Percentiles rank a stretch among this genome's conserved stretches.
Evolutionary conservation across 2,113 vertebrate species (phyloP).

Genomic region (Probosciger aterrimus): DNA sequence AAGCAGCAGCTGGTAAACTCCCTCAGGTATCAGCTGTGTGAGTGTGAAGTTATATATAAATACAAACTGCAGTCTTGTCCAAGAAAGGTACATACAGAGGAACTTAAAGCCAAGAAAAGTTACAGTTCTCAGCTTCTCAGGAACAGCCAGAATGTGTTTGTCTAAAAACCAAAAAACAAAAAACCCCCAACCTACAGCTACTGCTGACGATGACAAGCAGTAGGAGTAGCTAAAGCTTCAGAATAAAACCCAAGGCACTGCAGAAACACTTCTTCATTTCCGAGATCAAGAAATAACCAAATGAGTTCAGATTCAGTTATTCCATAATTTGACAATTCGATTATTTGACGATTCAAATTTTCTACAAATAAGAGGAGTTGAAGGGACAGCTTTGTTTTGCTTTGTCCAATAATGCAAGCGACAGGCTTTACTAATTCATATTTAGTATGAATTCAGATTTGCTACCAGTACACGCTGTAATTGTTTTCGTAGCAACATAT

Average conservation of each 20-base stretch:
- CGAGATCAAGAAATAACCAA: neutral
- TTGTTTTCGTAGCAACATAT: neutral
- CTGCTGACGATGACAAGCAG: neutral
- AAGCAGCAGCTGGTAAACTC: neutral
- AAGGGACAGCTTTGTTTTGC: neutral
- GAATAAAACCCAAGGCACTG: neutral
- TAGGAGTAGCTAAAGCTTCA: neutral
- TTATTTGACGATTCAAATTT: neutral
- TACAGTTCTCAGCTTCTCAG: neutral
- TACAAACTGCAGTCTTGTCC: neutral
- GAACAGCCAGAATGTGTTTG: neutral
- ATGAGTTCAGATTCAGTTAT: neutral
- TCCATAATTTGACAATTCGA: neutral
- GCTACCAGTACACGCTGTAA: neutral
- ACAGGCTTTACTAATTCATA: neutral
- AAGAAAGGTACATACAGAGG: neutral
- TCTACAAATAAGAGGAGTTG: neutral
- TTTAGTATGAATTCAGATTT: neutral
- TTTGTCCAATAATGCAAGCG: neutral
- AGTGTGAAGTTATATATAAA: neutral
- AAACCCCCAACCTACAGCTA: neutral
- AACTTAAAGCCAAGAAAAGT: neutral
- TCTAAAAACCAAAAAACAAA: neutral
- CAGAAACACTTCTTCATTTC: neutral
- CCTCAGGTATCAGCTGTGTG: neutral